A percentile compares a stretch with the other conserved stretches of the same genome.
Conservation (phyloP, 2,888 invertebrate species). For the Limnephilus lunatus region DNA sequence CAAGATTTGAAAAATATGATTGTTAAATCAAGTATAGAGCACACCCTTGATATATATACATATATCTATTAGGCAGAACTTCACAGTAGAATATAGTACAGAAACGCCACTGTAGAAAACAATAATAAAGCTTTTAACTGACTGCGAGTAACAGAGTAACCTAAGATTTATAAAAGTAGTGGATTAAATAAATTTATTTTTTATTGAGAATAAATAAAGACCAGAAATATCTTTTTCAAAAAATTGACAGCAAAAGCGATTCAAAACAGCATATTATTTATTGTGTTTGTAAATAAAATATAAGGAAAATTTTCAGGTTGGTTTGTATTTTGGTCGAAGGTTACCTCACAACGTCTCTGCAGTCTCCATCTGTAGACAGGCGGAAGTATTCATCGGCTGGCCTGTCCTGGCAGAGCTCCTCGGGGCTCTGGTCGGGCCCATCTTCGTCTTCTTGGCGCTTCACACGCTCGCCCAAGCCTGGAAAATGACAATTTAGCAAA, state of each 20-base stretch:
- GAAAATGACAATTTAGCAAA: slow-evolving; percentile 63
- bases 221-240: neutral
- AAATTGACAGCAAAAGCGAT: neutral
- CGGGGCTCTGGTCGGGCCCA: slow-evolving; percentile 82
- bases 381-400: slow-evolving; percentile 96
- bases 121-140: neutral
- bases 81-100: neutral
- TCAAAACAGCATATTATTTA: neutral
- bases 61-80: neutral
- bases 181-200: neutral
- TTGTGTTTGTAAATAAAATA: neutral
- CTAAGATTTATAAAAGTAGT: neutral
- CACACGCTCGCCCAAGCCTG: slow-evolving; percentile 76
- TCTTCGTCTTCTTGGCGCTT: slow-evolving; percentile 84
- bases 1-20: neutral
- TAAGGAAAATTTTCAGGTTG: neutral
- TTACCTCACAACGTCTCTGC: slow-evolving; percentile 95
- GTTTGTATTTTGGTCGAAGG: slow-evolving; percentile 59
- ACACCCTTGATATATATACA: too few species aligned
- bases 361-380: slow-evolving; percentile 89
- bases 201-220: neutral
- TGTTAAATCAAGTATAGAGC: neutral
- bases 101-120: neutral
- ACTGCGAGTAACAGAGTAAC: neutral
- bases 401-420: slow-evolving; percentile 91